Conservation (phyloP, 2,797 vertebrate genomes). For the Helostoma temminkii region DNA sequence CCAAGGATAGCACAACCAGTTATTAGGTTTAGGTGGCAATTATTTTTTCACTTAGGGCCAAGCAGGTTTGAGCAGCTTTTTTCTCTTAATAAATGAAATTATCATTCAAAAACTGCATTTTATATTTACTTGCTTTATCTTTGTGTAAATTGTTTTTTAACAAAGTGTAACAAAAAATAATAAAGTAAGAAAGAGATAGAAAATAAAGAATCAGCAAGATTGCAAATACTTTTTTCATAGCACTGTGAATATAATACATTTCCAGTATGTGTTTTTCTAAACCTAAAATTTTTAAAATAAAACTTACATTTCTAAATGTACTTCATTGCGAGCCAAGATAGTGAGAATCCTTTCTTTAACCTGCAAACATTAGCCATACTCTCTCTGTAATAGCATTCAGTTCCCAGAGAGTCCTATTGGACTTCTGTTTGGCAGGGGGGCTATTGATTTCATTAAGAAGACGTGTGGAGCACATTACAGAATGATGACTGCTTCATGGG, state of each 20-base stretch:
- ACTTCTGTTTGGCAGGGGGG: slow-evolving; percentile 73
- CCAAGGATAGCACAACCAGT: too few species aligned
- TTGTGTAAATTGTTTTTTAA: too few species aligned
- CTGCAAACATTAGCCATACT: slow-evolving; percentile 55
- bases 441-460: slow-evolving; percentile 89
- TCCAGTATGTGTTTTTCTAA: neutral
- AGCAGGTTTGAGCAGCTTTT: too few species aligned
- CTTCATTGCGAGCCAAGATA: slow-evolving; percentile 48
- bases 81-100: too few species aligned
- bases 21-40: too few species aligned
- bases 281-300: slow-evolving; percentile 6
- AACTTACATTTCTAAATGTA: slow-evolving; percentile 14
- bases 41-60: too few species aligned
- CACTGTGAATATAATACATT: neutral
- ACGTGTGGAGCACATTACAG: slow-evolving; percentile 86
- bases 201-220: too few species aligned
- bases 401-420: slow-evolving; percentile 76
- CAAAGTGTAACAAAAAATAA: too few species aligned
- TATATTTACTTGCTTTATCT: too few species aligned
- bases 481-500: slow-evolving; percentile 88
- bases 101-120: too few species aligned
- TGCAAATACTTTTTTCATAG: too few species aligned
- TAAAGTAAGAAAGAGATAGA: too few species aligned
- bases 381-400: slow-evolving; percentile 68
- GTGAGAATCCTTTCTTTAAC: slow-evolving; percentile 55